Evolutionary conservation across 2,797 vertebrate genomes (phyloP), one percentile per base, ranked within the genome.

Genomic region (Odontamblyopus rebecca): DNA sequence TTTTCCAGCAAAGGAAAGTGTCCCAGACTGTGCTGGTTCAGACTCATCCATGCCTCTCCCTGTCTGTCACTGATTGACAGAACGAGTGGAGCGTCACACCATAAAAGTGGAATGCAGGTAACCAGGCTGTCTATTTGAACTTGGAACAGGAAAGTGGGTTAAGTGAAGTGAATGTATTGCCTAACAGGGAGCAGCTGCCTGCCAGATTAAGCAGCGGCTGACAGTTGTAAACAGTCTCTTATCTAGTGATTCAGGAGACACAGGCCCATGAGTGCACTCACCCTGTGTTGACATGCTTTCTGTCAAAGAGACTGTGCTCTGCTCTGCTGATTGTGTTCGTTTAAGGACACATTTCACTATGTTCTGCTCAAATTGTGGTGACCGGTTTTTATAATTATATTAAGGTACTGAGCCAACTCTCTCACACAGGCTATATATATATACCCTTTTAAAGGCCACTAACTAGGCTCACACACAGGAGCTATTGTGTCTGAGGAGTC

Each of bases 221-320:
- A 86, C 86, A 85, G 85, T 89, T 90, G 89, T 92, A 90, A 92
- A 89, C 87, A 90, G 71, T 63, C 76, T 89, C 79, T 88, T 89
- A 90, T 90, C 87, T 83, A 23, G 75, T 79, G 73, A 77, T 82
- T 81, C 76, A 79, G 78, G 79, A 87, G 84, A 84, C 79, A 35
- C 76, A 19, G 72, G 80, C 78, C 75, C 77, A 82, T 74, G 73
- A 75, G 77, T 73, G 74, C 83, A 70, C 77, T 73, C 77, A 73
- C 76, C 82, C 73, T 3, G 80, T 87, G 85, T 86, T 89, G 83
- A 90, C 84, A 84, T 15, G 75, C 78, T 82, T 85, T 74, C 80
- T 78, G 82, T 87, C 78, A 81, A 65, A 73, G 74, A 74, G 74
- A 73, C 61, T 77, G 51, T 64, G 23, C 69, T 79, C 70, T 0